Evolutionary conservation across 2,797 vertebrate species (phyloP), one percentile per base, ranked within the genome.

Genomic region (Salarias fasciatus): DNA sequence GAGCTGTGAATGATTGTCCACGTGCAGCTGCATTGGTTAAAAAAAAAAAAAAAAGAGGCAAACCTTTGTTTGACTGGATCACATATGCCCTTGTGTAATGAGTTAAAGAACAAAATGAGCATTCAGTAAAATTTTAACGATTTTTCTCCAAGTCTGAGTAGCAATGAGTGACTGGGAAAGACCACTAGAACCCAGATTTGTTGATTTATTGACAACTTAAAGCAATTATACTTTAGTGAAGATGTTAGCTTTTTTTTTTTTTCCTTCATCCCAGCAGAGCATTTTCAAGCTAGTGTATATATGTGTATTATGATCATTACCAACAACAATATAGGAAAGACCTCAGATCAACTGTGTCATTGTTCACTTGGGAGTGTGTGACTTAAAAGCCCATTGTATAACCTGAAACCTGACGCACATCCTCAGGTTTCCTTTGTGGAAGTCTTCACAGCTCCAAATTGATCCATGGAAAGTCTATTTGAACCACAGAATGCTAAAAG

Each of bases 61-160:
- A 52, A 65, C 8, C 15, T 38, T 13, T 31, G 4, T 11, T 52
- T 57, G 14, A 14, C n/a, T 24, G 7, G 40, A 42, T 51, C 58
- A 49, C 69, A 69, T 77, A 56, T 72, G 68, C 24, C 1, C n/a
- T 24, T 6, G 10, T 63, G 2, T 46, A 52, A 67, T 1, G 28
- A 66, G 1, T 24, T 45, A 2, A 14, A 31, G 14, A 55, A 53
- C 54, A 40, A 50, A 46, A 59, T 58, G 5, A 52, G 11, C 9
- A 30, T 77, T 66, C 30, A 35, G 24, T 66, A 3, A 57, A 5
- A 30, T 53, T 49, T 15, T 11, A 43, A 68, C 9, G 18, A 52
- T 53, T n/a, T n/a, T 24, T 3, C 18, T 3, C n/a, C n/a, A n/a
- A n/a, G n/a, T n/a, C n/a, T n/a, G n/a, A n/a, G 3, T 54, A 42